Evolutionary conservation across 2,888 invertebrate genomes (phyloP), one percentile per base, ranked within the genome.

Genomic region (Antheraea assamensis): DNA sequence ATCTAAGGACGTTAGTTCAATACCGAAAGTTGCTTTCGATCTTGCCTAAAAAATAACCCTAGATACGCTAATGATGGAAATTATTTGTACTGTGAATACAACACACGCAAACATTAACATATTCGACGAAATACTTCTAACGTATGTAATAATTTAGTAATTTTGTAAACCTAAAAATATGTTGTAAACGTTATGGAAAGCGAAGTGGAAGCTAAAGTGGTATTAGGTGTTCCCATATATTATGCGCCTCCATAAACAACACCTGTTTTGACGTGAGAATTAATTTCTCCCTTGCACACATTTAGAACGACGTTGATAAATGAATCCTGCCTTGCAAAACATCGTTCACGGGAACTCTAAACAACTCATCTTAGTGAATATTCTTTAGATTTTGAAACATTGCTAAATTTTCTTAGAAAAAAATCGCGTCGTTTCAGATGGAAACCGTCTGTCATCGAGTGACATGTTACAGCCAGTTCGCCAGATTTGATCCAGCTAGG

Each of bases 391-490:
- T 35, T 1, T 21, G 35, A 68, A 68, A 35, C 31, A 21, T 21
- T 68, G 31, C n/a, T 68, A n/a, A 31, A 35, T 21, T 68, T 64
- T 35, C 35, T 35, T 35, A 31, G 35, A 35, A 68, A n/a, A n/a
- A 15, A 24, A 55, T 55, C n/a, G 19, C 35, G 35, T 42, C 7
- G 70, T 27, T 21, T 19, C n/a, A 0, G 30, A 19, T 42, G 3
- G 35, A 68, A 70, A 13, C 64, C 49, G n/a, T 42, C 35, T 73
- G 55, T 70, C 73, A 70, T 70, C 70, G 27, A 17, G 70, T 81
- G 84, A 86, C 84, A 84, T 87, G 83, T 87, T 87, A 88, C 84
- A 78, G 76, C 77, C 73, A 71, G 35, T 35, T 19, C 73, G 75
- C 76, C 74, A 77, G 77, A 79, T 82, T 79, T 80, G 79, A 80